These are phyloP conservation scores for Anhinga anhinga DNA, from an alignment of 2,113 vertebrate species.

Conservation along the genomic window DNA sequence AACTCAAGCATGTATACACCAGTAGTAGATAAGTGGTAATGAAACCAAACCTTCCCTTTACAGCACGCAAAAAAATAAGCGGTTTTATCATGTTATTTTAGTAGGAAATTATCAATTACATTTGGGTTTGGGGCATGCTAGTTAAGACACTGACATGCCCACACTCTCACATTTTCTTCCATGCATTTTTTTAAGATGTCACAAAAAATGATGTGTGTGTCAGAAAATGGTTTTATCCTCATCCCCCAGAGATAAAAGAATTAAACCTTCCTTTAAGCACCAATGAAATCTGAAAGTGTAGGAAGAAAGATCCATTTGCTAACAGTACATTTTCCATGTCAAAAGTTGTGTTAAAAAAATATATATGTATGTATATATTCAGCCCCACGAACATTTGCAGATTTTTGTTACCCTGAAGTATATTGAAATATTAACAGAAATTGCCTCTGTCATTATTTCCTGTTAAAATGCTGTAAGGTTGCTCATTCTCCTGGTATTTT, in stretches of 20 bases:
- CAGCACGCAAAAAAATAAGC: not conserved
- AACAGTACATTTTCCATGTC: constrained; percentile 46
- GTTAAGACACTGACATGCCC: not conserved
- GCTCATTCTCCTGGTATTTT: constrained; percentile 22
- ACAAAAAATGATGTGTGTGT: not conserved
- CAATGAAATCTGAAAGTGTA: constrained; percentile 36
- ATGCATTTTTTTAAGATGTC: not conserved
- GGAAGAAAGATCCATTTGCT: constrained; percentile 38
- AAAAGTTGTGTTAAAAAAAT: constrained; percentile 42
- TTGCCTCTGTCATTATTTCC: not conserved
- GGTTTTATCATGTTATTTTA: not conserved
- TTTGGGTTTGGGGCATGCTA: not conserved
- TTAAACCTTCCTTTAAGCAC: constrained; percentile 50
- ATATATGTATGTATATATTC: not conserved
- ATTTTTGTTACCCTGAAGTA: constrained; percentile 33
- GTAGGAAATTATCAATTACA: not conserved
- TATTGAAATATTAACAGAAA: constrained; percentile 48
- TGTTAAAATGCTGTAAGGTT: constrained; percentile 12
- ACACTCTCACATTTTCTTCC: not conserved
- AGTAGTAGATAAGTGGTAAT: not conserved
- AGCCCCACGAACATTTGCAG: constrained; percentile 36
- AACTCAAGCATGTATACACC: not conserved
- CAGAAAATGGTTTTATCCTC: constrained; percentile 44
- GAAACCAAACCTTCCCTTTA: not conserved
- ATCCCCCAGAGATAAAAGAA: constrained; percentile 36